Evolutionary conservation across 2,888 invertebrate genomes (phyloP).

Genomic region (Polyommatus icarus): DNA sequence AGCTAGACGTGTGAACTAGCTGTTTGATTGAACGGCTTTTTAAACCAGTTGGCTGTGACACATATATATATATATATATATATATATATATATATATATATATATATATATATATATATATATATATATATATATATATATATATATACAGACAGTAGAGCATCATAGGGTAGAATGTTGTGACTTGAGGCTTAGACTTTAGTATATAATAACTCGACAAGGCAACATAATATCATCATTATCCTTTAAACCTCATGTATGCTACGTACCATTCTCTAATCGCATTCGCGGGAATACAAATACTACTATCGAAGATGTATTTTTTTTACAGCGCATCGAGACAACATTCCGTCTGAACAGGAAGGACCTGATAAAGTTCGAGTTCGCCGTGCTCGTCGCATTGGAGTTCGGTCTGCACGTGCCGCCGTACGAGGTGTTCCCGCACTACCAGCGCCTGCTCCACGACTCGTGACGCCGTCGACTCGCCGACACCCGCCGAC

Average conservation of each 20-base stretch:
- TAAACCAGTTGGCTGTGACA: too few relatives aligned
- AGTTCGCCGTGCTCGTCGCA: constrained; percentile 96
- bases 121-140: too few relatives aligned
- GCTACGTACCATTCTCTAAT: background rate
- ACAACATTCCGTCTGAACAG: constrained; percentile 93
- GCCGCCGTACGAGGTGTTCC: constrained; percentile 94
- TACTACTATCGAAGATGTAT: background rate
- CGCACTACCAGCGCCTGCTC: constrained; percentile 96
- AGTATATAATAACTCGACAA: background rate
- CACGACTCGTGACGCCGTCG: constrained; percentile 91
- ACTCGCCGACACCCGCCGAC: constrained; percentile 36
- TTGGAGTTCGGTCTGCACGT: constrained; percentile 96
- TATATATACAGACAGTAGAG: too few relatives aligned
- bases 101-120: too few relatives aligned
- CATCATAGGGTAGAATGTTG: too few relatives aligned
- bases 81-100: too few relatives aligned
- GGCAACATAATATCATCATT: background rate
- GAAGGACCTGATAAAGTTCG: constrained; percentile 93
- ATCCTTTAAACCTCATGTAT: background rate
- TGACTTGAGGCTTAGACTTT: too few relatives aligned
- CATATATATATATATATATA: too few relatives aligned
- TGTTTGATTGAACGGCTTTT: too few relatives aligned
- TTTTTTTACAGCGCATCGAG: constrained; percentile 88
- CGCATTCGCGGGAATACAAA: too few relatives aligned
- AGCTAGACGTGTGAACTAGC: too few relatives aligned